phyloP scores from a whole-genome alignment of 2,113 vertebrate species.

The Leiothrix lutea region DNA sequence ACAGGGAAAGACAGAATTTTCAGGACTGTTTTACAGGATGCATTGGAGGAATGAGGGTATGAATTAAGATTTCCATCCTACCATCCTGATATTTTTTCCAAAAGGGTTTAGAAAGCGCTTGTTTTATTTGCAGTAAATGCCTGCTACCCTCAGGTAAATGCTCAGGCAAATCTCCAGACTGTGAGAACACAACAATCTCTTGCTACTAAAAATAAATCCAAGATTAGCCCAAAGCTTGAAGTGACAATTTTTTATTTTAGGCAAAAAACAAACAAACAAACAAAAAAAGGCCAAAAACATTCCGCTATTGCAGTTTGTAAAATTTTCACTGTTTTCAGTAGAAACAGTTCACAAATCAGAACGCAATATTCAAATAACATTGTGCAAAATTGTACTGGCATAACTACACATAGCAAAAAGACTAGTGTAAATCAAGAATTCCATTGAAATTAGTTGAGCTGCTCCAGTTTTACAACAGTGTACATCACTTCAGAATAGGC shows the following conservation, averaged over 20 bases:
- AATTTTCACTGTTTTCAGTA: slow-evolving; percentile 11
- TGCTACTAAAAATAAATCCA: not conserved
- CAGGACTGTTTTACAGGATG: not conserved
- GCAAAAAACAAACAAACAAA: not conserved
- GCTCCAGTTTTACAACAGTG: slow-evolving; percentile 54
- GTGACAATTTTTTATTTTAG: slow-evolving; percentile 52
- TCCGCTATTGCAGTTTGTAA: slow-evolving; percentile 43
- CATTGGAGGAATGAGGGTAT: not conserved
- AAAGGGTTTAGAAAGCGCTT: not conserved
- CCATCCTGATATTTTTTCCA: not conserved
- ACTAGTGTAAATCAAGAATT: slow-evolving; percentile 50
- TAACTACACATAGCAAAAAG: slow-evolving; percentile 54
- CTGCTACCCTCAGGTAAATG: not conserved
- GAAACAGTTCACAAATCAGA: slow-evolving; percentile 58
- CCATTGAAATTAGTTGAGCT: slow-evolving; percentile 51
- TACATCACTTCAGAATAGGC: slow-evolving; percentile 16
- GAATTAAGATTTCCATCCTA: not conserved
- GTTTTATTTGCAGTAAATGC: not conserved
- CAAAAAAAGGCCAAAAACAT: slow-evolving; percentile 15
- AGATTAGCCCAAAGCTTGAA: not conserved
- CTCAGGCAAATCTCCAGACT: not conserved
- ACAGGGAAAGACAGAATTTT: not conserved
- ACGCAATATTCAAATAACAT: slow-evolving; percentile 36
- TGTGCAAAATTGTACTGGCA: slow-evolving; percentile 65
- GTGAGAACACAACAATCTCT: not conserved